Conservation (phyloP, 2,113 vertebrate species). For the Merops nubicus region DNA sequence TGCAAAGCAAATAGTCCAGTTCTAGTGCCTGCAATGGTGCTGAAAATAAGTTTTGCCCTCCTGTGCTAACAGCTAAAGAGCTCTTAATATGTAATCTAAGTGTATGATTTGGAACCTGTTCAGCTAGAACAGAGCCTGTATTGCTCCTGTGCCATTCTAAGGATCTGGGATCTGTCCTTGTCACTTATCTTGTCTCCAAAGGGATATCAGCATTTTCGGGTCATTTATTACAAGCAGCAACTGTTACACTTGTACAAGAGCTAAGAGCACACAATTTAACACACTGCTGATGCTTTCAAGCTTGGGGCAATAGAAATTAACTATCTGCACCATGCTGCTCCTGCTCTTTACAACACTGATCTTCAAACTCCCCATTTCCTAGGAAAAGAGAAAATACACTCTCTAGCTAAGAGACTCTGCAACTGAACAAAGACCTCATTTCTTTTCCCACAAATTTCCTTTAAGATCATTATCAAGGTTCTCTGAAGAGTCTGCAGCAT, state of each 20-base stretch:
- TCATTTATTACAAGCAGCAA: conserved; percentile 45
- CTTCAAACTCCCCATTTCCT: neutral
- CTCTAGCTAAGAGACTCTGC: neutral
- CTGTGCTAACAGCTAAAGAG: neutral
- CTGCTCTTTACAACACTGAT: neutral
- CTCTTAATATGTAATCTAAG: neutral
- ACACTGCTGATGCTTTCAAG: neutral
- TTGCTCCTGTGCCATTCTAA: conserved; percentile 17
- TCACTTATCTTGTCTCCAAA: conserved; percentile 14
- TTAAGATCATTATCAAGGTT: neutral
- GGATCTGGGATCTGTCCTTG: conserved; percentile 15
- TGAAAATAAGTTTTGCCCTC: neutral
- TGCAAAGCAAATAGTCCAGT: neutral
- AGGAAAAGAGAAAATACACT: neutral
- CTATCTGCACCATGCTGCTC: neutral
- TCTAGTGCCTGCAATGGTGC: neutral
- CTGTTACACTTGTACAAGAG: conserved; percentile 9
- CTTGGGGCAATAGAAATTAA: neutral
- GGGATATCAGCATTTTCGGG: conserved; percentile 37
- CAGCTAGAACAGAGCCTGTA: conserved; percentile 6
- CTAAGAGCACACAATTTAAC: neutral
- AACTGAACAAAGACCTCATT: neutral
- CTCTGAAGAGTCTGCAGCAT: neutral
- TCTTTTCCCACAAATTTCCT: neutral
- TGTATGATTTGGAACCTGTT: neutral